phyloP scores from a whole-genome alignment of 2,797 vertebrate genomes.

The Crenuchus spilurus region DNA sequence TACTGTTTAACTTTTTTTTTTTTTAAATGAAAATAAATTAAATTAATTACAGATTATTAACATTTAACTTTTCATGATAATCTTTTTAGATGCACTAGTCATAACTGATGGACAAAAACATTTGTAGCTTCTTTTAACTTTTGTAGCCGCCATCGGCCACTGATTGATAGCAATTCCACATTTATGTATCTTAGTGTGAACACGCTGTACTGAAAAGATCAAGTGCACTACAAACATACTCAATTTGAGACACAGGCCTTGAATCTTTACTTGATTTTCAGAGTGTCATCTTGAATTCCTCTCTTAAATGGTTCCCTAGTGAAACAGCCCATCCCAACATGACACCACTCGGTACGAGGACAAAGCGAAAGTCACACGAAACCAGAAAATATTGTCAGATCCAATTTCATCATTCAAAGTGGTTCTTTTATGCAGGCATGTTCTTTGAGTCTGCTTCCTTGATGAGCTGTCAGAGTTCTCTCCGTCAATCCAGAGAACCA shows the following conservation, averaged over 20 bases:
- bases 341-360: background rate
- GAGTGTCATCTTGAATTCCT: background rate
- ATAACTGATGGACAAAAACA: too few relatives aligned
- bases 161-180: too few relatives aligned
- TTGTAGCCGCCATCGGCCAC: too few relatives aligned
- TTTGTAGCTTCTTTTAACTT: too few relatives aligned
- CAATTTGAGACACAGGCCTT: background rate
- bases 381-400: slow-evolving; percentile 17
- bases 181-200: background rate
- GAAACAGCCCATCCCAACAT: background rate
- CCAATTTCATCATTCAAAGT: slow-evolving; percentile 22
- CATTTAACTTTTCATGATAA: too few relatives aligned
- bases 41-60: too few relatives aligned
- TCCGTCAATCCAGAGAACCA: slow-evolving; percentile 1
- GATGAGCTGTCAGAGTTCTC: slow-evolving; percentile 23
- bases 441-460: slow-evolving; percentile 7
- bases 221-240: background rate
- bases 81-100: too few relatives aligned
- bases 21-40: too few relatives aligned
- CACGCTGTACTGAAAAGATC: background rate
- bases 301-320: background rate
- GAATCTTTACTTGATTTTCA: slow-evolving; percentile 9
- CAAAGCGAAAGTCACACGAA: slow-evolving; percentile 19
- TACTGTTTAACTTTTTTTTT: too few relatives aligned
- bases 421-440: background rate